phyloP scores from a whole-genome alignment of 2,113 vertebrate species.

The Myrmophylax atrothorax region DNA sequence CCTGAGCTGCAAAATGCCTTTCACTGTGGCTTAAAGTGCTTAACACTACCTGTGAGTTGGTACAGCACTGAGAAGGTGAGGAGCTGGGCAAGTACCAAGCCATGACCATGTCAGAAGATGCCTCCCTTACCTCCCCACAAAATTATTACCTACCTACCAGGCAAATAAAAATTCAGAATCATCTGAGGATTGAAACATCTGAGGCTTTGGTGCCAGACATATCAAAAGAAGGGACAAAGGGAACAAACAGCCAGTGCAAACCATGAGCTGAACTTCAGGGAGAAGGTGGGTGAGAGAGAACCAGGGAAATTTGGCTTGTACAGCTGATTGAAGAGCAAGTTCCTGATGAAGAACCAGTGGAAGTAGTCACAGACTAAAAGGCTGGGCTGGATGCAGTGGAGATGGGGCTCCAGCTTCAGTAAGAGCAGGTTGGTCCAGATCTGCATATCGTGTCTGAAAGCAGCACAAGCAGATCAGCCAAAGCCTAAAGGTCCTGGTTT shows the following conservation, averaged over 20 bases:
- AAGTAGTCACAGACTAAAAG: neutral
- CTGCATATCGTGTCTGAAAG: neutral
- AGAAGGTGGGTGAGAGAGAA: neutral
- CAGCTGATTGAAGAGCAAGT: neutral
- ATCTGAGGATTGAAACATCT: neutral
- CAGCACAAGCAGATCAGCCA: neutral
- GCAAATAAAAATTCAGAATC: neutral
- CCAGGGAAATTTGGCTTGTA: neutral
- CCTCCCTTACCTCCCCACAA: neutral
- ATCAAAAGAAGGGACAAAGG: neutral
- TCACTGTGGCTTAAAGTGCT: neutral
- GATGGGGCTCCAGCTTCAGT: neutral
- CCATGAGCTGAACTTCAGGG: neutral
- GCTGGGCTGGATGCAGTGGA: neutral
- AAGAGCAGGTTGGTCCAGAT: neutral
- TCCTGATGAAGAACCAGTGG: neutral
- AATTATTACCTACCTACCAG: neutral
- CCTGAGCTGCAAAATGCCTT: neutral
- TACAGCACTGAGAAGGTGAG: neutral
- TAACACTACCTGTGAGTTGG: neutral
- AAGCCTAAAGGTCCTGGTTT: neutral
- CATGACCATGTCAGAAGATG: neutral
- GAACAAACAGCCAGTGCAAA: neutral
- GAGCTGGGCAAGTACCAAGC: neutral
- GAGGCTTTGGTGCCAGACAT: neutral